Evolutionary conservation across 1,140 invertebrate genomes (phyloP).

Genomic region (Maniola jurtina): DNA sequence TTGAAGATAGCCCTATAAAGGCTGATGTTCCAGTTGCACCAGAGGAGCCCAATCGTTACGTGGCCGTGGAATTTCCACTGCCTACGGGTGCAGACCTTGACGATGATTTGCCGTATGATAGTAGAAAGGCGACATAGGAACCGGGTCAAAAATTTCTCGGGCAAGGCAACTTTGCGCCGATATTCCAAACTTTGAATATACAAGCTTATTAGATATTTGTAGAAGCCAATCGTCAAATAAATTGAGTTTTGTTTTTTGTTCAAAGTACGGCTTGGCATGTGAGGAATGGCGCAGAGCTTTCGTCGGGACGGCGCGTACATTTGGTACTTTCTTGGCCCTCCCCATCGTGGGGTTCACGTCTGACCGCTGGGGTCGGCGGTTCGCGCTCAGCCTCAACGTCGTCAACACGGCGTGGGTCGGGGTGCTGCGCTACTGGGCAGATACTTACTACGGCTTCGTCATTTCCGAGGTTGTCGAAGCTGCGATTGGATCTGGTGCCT

Average conservation of each 20-base stretch:
- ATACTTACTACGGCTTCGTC: slow-evolving; percentile 11
- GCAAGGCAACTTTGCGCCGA: no score
- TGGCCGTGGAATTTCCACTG: no score
- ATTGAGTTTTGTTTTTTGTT: background rate
- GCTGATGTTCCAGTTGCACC: no score
- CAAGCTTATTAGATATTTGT: no score
- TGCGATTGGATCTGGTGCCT: background rate
- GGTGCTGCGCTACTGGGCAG: background rate
- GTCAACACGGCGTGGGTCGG: slow-evolving; percentile 1
- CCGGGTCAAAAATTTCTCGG: no score
- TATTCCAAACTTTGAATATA: no score
- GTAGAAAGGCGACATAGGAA: no score
- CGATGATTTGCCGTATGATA: no score
- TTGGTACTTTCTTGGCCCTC: background rate
- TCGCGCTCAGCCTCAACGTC: slow-evolving; percentile 7
- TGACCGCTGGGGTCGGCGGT: slow-evolving; percentile 5
- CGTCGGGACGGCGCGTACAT: background rate
- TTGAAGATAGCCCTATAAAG: no score
- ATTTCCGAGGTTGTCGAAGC: background rate
- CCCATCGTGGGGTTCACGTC: background rate
- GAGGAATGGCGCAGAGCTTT: background rate
- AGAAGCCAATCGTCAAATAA: background rate
- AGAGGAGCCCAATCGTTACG: no score
- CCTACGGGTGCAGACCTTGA: no score
- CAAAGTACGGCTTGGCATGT: slow-evolving; percentile 4